Evolutionary conservation across 2,113 vertebrate genomes (phyloP).

Genomic region (Myotis brandtii): DNA sequence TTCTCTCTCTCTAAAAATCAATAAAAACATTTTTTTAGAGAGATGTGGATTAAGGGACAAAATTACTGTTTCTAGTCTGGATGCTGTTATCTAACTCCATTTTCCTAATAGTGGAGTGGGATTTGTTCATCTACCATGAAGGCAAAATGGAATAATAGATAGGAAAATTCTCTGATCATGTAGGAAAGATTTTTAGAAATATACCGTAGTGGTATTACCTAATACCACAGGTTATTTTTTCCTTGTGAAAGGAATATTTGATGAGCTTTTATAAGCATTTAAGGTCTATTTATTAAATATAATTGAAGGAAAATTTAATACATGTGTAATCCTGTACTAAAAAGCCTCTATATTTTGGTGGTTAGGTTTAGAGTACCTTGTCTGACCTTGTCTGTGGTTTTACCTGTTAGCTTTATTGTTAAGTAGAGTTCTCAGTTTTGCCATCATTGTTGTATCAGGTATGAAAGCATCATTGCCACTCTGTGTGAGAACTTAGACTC

Average conservation of each 20-base stretch:
- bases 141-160: not conserved
- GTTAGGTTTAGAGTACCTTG: not conserved
- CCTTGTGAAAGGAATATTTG: not conserved
- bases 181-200: not conserved
- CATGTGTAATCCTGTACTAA: not conserved
- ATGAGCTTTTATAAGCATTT: slow-evolving; percentile 11
- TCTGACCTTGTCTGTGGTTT: not conserved
- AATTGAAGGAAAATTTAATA: slow-evolving; percentile 30
- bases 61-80: not conserved
- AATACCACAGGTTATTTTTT: not conserved
- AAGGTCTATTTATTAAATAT: slow-evolving; percentile 12
- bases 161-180: not conserved
- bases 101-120: slow-evolving; percentile 24
- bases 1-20: no score
- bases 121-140: not conserved
- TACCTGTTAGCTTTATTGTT: not conserved
- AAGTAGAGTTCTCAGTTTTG: not conserved
- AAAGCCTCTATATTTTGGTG: not conserved
- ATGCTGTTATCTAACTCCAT: not conserved
- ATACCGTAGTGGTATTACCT: not conserved
- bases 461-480: slow-evolving; percentile 99
- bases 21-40: no score
- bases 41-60: not conserved
- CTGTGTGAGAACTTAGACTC: slow-evolving; percentile 99
- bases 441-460: slow-evolving; percentile 85